Evolutionary conservation across 1,140 invertebrate species (phyloP), one percentile per base, ranked within the genome.

Genomic region (Pseudomyrmex dendroicus): DNA sequence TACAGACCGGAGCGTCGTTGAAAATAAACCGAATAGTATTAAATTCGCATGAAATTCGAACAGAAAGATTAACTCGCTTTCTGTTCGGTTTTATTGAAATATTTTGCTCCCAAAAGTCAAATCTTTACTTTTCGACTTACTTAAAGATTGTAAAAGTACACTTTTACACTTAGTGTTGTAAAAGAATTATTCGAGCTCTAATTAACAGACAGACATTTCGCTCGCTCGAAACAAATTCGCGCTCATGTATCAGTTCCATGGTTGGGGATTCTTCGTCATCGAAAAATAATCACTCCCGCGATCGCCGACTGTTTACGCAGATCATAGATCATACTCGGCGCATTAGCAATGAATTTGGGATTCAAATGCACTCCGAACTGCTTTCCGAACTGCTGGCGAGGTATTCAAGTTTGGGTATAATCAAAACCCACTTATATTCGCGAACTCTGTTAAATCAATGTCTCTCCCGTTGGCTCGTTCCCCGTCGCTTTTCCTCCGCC

Each of bases 391-490:
- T 56, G 46, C 56, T 54, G 25, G 35, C 35, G 35, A 13, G 61
- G 52, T 74, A 84, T 17, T 85, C 83, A 84, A 87, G 86, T 87
- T 87, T 72, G 86, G 82, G 86, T 80, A 73, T 87, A 88, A 88
- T 88, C 86, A 88, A 84, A 88, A 87, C 74, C 74, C 86, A 84
- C 86, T 88, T 88, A 87, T 87, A 88, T 88, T 72, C 59, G 59
- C 70, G 61, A 88, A 88, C 86, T 88, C 70, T 67, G 64, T 68
- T 84, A 87, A 87, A 87, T 82, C 85, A 87, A 82, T 84, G 56
- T 66, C 66, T 72, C 66, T 80, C 66, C 35, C 13, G 35, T 35
- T 70, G 54, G 64, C 76, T 59, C 64, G 64, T 80, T 68, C 66
- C 57, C 59, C 25, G 50, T 46, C 7, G 22, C 17, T 22, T 66